Percentiles rank a stretch among this genome's conserved stretches.
Conservation (phyloP, 1,140 invertebrate species). For the Pentalonia nigronervosa region DNA sequence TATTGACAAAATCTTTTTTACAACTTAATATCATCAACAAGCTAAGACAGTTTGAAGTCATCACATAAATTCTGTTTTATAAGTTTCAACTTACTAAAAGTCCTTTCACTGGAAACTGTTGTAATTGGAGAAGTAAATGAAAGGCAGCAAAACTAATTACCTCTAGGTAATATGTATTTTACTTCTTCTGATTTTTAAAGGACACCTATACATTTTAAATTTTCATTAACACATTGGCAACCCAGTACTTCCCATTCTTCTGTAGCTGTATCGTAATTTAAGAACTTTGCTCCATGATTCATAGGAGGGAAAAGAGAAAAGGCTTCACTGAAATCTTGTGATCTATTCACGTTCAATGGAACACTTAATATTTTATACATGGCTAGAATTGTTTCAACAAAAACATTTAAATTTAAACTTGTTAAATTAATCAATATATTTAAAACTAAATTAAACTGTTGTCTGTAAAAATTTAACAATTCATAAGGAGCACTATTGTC, state of each 20-base stretch:
- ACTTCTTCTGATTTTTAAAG: slow-evolving; percentile 35
- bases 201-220: slow-evolving; percentile 28
- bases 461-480: slow-evolving; percentile 43
- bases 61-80: slow-evolving; percentile 31
- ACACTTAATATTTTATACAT: slow-evolving; percentile 35
- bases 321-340: background rate
- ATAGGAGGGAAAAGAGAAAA: slow-evolving; percentile 26
- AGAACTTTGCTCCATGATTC: background rate
- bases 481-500: background rate
- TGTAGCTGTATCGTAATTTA: slow-evolving; percentile 23
- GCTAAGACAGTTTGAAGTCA: slow-evolving; percentile 26
- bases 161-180: background rate
- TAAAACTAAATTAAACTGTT: slow-evolving; percentile 50
- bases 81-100: slow-evolving; percentile 34
- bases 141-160: slow-evolving; percentile 10
- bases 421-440: slow-evolving; percentile 25
- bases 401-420: slow-evolving; percentile 18
- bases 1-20: slow-evolving; percentile 40
- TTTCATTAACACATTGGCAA: background rate
- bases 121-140: slow-evolving; percentile 41
- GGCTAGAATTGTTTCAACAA: background rate
- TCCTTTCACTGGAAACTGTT: slow-evolving; percentile 29
- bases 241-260: background rate
- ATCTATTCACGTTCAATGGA: slow-evolving; percentile 23
- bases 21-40: slow-evolving; percentile 48